Percentiles rank a stretch among this genome's conserved stretches.
phyloP scores from a whole-genome alignment of 2,797 vertebrate species.

The Hypotaenidia okinawae region DNA sequence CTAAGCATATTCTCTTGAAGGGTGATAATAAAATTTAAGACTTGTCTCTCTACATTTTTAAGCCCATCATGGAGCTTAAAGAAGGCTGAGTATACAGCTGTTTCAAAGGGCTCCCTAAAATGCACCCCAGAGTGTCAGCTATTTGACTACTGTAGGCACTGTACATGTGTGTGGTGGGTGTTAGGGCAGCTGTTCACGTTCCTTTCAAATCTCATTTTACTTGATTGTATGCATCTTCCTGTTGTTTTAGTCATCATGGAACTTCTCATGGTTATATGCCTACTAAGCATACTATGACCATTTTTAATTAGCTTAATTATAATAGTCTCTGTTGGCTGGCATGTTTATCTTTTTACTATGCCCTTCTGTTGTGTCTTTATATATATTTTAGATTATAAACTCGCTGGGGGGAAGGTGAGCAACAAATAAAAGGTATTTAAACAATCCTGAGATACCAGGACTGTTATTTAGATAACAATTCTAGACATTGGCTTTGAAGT shows the following conservation, averaged over 20 bases:
- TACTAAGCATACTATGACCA: neutral
- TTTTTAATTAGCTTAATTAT: neutral
- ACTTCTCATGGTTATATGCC: neutral
- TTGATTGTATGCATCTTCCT: neutral
- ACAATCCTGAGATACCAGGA: neutral
- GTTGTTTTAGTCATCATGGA: neutral
- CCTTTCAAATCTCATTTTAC: neutral
- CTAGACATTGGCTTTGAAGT: neutral
- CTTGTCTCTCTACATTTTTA: neutral
- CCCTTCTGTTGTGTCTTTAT: neutral
- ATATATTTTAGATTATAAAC: neutral
- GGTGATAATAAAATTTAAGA: neutral
- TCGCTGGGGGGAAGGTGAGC: neutral
- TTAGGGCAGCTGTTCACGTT: neutral
- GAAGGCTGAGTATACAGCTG: neutral
- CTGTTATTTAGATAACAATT: neutral
- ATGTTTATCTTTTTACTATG: neutral
- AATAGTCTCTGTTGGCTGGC: neutral
- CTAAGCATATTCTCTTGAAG: slow-evolving; percentile 22
- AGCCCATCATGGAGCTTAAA: neutral
- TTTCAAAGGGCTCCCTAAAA: neutral
- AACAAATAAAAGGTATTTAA: neutral
- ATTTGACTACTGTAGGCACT: neutral
- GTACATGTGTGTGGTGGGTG: neutral
- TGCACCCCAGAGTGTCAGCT: neutral